Conservation (phyloP, 2,797 vertebrate genomes). For the Yasuhikotakia modesta region DNA sequence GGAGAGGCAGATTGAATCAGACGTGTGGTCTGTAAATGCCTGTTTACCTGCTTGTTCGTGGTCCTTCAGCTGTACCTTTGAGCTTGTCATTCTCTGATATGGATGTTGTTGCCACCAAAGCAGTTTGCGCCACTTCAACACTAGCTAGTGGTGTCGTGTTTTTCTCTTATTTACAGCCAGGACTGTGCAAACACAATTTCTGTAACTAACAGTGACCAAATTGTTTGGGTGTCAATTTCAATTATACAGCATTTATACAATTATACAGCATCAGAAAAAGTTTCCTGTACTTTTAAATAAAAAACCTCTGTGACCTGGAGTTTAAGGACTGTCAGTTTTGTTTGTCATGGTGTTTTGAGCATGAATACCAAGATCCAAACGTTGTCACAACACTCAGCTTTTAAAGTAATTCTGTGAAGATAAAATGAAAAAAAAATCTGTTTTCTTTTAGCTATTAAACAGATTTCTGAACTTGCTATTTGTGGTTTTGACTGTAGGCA, state of each 20-base stretch:
- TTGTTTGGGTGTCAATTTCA: too few species aligned
- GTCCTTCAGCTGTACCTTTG: slow-evolving; percentile 77
- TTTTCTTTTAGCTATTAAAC: slow-evolving; percentile 25
- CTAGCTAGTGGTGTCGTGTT: too few species aligned
- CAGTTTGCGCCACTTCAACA: too few species aligned
- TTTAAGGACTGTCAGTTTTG: slow-evolving; percentile 67
- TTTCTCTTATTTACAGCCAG: too few species aligned
- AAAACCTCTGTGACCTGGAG: slow-evolving; percentile 62
- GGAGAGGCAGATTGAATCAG: slow-evolving; percentile 74
- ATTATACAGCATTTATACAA: too few species aligned
- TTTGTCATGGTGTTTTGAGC: slow-evolving; percentile 52
- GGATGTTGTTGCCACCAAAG: slow-evolving; percentile 61
- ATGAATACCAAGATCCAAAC: background rate
- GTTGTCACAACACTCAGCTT: slow-evolving; percentile 6
- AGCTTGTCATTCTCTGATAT: slow-evolving; percentile 69
- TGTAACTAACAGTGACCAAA: too few species aligned
- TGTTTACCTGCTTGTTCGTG: slow-evolving; percentile 79
- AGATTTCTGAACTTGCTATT: slow-evolving; percentile 16
- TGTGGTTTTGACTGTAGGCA: slow-evolving; percentile 23
- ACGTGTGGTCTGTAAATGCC: slow-evolving; percentile 66
- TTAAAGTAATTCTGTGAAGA: slow-evolving; percentile 35
- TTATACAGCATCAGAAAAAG: too few species aligned
- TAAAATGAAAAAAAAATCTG: slow-evolving; percentile 25
- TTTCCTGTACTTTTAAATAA: slow-evolving; percentile 61
- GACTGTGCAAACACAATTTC: too few species aligned